Evolutionary conservation across 2,113 vertebrate genomes (phyloP), one percentile per base, ranked within the genome.

Genomic region (Synchiropus splendidus): DNA sequence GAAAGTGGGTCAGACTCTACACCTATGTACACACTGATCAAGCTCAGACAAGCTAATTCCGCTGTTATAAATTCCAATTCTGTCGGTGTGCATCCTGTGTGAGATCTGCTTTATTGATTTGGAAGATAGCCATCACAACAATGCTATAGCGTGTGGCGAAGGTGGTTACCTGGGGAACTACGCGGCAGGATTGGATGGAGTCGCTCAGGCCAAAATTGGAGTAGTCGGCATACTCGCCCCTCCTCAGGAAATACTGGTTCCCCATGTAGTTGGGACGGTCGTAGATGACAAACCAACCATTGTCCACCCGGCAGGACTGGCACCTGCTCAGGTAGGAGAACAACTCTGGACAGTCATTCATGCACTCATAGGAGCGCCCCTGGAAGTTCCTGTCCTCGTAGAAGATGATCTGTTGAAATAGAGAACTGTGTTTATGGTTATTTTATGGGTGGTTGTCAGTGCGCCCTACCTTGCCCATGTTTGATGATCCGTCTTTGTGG

Each of bases 241-340:
- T 83, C 51, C 51, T 78, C 46, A 86, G 61, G 57, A 83, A 74
- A 42, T 47, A 67, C 78, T 83, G 82, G 64, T 80, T 79, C 18
- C 81, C 81, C 61, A 77, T 77, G 74, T 31, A 84, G 74, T 82
- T 82, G 51, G 74, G n/a, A 1, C 74, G 70, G 14, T 85, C 81
- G 11, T 83, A 83, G 34, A 71, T 64, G 63, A 82, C 73, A 67
- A 81, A 85, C 67, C 67, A 81, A 58, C 75, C 66, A 10, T 51
- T 67, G 72, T 81, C 77, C 36, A 81, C 64, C 18, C 71, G 56
- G 51, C 70, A 68, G 36, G 71, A 85, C 39, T 68, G 72, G 31
- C 79, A 84, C 74, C 12, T 14, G 75, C 36, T 85, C 59, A 84
- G 49, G 55, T 74, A 72, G 57, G 69, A 36, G 51, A 62, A 0